Conservation (phyloP, 2,113 vertebrate species). For the Deroptyus accipitrinus region DNA sequence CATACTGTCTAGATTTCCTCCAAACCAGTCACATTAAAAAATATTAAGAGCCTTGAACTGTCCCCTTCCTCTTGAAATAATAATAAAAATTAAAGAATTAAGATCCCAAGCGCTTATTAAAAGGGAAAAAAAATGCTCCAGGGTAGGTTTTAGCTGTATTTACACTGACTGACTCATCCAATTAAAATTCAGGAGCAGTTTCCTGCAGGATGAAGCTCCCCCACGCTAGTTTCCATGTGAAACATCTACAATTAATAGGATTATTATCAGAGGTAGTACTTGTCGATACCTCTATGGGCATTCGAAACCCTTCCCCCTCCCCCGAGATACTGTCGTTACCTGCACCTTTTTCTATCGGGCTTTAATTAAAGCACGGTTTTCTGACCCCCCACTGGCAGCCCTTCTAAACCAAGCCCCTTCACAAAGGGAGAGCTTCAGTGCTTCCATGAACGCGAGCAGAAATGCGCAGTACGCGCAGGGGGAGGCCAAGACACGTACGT, state of each 20-base stretch:
- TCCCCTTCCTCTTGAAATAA: not conserved
- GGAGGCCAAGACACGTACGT: not conserved
- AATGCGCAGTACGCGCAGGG: conserved; percentile 4
- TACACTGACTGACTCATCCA: conserved; percentile 79
- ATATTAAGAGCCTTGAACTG: not conserved
- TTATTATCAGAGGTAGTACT: conserved; percentile 14
- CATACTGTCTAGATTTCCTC: not conserved
- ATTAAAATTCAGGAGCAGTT: conserved; percentile 76
- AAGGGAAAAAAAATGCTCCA: not conserved
- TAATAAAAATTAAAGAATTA: not conserved
- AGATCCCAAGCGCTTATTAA: not conserved
- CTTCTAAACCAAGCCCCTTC: not conserved
- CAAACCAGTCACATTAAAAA: conserved; percentile 9
- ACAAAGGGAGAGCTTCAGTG: conserved; percentile 8
- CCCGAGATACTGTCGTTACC: not conserved
- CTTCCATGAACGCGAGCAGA: not conserved
- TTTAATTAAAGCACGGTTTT: not conserved
- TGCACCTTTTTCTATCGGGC: not conserved
- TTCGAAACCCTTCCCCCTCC: not conserved
- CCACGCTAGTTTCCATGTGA: conserved; percentile 70
- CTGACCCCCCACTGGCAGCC: not conserved
- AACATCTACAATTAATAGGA: conserved; percentile 51
- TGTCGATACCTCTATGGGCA: not conserved
- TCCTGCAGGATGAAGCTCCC: conserved; percentile 76
- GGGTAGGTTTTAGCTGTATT: conserved; percentile 71